A percentile compares a stretch with the other conserved stretches of the same genome.
phyloP scores from a whole-genome alignment of 2,797 vertebrate species.

The Enteromius fasciolatus region DNA sequence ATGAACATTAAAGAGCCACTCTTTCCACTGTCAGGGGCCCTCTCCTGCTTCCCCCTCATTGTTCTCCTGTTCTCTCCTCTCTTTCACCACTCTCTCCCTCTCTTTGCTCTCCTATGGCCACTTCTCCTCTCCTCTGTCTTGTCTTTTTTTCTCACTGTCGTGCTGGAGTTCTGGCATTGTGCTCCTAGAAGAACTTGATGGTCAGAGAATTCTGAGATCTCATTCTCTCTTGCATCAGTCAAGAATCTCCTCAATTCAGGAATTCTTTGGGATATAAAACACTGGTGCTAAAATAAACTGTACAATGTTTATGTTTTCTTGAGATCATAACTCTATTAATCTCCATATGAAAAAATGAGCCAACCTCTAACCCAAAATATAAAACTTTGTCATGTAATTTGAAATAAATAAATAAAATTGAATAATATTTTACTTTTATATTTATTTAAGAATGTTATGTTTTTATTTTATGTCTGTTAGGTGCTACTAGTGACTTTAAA shows the following conservation, averaged over 20 bases:
- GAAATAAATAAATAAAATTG: neutral
- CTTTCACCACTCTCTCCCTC: slow-evolving; percentile 42
- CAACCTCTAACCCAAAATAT: neutral
- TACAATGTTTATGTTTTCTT: neutral
- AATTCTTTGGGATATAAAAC: slow-evolving; percentile 6
- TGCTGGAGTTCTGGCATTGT: neutral
- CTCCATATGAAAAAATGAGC: neutral
- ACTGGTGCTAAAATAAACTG: neutral
- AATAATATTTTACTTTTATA: neutral
- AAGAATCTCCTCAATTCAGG: neutral
- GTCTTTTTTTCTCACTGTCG: neutral
- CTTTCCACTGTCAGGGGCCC: slow-evolving; percentile 78
- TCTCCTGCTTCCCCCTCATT: slow-evolving; percentile 50
- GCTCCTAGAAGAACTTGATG: slow-evolving; percentile 4
- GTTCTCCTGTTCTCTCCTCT: slow-evolving; percentile 34
- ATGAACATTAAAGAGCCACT: slow-evolving; percentile 79
- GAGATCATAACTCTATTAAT: neutral
- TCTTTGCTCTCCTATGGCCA: slow-evolving; percentile 63
- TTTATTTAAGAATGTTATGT: neutral
- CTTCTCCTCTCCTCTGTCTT: neutral
- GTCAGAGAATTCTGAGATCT: neutral
- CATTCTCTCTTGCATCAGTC: neutral
- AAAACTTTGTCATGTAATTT: neutral
- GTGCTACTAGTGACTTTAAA: neutral
- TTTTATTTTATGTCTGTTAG: neutral